Base-by-base conservation (phyloP, 1,140 invertebrate genomes). In the Zaprionus camerounensis region DNA sequence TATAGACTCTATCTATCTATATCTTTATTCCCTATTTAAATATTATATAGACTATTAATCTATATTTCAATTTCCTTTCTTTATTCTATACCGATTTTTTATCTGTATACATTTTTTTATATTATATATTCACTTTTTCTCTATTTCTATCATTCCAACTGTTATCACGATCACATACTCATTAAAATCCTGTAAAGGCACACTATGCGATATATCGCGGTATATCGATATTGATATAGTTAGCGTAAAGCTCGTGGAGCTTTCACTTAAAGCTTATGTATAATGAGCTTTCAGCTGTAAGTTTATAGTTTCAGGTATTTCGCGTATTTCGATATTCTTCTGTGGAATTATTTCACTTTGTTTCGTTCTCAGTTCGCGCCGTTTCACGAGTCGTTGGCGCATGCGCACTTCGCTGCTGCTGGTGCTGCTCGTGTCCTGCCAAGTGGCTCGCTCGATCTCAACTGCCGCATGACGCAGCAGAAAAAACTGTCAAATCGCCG, bases 381-480 rank as follows among this genome's bases (percentile, higher is more conserved):
- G 36, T 20, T 57, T 76, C 20, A 49, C 57, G 68, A 80, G 71
- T 69, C 51, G 64, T 13, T 67, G 56, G 83, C 91, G 81, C 91
- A 91, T 91, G 81, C 86, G 90, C 85, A 88, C 64, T 78, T 59
- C 44, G 75, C 71, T 65, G 49, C 72, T 78, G 69, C 44, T 53
- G 57, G 53, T 80, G 64, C 76, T 82, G 82, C 67, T 73, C 80
- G 83, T 92, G 85, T 92, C 86, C 91, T 92, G 85, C 91, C 82
- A 87, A 92, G 88, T 92, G 91, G 91, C 82, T 74, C 62, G 91
- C 76, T 87, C 87, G 82, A 74, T 91, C 73, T 76, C 85, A 87
- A 92, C 91, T 92, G 91, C 65, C 80, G 85, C 87, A 91, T 91
- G 91, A 92, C 87, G 74, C 90, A 90, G 91, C 91, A 80, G 46